A percentile compares a stretch with the other conserved stretches of the same genome.
These are phyloP conservation scores for Cerceris ruficornis DNA, from an alignment of 2,888 invertebrate genomes.

Conservation along the genomic window DNA sequence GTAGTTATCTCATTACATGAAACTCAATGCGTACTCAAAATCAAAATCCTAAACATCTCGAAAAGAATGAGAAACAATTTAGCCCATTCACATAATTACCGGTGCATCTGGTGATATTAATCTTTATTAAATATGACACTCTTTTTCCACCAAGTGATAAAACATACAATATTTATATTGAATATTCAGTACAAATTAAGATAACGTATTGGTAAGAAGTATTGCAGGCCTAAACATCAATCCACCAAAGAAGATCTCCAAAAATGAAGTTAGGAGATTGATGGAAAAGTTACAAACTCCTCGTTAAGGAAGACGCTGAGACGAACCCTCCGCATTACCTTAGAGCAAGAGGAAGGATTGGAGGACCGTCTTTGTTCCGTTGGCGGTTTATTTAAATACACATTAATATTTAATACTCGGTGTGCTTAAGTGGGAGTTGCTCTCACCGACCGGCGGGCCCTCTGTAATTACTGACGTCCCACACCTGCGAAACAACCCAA, in stretches of 20 bases:
- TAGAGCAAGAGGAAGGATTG: not conserved
- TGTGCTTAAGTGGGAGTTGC: conserved; percentile 78
- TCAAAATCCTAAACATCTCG: no score
- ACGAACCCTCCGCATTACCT: conserved; percentile 1
- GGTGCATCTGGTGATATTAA: no score
- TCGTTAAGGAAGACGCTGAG: conserved; percentile 21
- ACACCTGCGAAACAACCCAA: conserved; percentile 61
- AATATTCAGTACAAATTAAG: no score
- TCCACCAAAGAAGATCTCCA: not conserved
- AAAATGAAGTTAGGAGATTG: conserved; percentile 5
- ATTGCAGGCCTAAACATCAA: no score
- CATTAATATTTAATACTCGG: conserved; percentile 79
- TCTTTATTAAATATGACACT: no score
- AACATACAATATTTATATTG: no score
- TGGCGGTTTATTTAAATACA: conserved; percentile 77
- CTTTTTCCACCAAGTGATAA: no score
- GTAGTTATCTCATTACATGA: no score
- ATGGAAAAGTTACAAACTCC: conserved; percentile 3
- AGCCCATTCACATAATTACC: no score
- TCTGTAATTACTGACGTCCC: conserved; percentile 76
- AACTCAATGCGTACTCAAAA: no score
- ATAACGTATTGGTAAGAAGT: no score
- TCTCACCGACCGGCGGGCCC: conserved; percentile 70
- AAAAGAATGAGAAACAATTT: no score
- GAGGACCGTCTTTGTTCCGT: conserved; percentile 62